phyloP scores from a whole-genome alignment of 2,888 invertebrate genomes.

The Amphipoea oculea region DNA sequence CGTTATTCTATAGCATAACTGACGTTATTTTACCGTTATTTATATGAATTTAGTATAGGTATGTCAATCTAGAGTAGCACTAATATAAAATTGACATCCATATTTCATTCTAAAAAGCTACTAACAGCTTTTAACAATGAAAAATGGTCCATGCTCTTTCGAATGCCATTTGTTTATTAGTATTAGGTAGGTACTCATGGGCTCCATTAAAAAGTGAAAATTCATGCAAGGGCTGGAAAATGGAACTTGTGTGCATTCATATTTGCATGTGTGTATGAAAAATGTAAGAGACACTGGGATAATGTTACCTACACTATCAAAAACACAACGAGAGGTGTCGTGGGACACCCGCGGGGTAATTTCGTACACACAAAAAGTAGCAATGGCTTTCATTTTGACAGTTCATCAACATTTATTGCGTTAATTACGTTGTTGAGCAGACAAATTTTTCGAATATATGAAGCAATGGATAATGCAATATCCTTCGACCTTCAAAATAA shows the following conservation, averaged over 20 bases:
- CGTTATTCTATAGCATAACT: no score
- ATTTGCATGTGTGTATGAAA: background rate
- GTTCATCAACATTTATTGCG: background rate
- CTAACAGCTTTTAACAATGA: background rate
- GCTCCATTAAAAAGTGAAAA: background rate
- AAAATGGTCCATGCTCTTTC: conserved; percentile 7
- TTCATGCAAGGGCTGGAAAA: background rate
- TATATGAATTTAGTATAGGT: no score
- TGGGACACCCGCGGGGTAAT: background rate
- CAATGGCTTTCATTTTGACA: no score
- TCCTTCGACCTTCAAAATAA: background rate
- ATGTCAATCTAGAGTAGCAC: conserved; percentile 4
- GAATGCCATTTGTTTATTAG: background rate
- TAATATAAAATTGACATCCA: background rate
- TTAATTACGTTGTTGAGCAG: background rate
- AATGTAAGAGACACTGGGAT: background rate
- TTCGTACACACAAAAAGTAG: no score
- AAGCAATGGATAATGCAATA: background rate
- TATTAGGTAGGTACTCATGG: background rate
- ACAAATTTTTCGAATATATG: background rate
- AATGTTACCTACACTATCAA: background rate
- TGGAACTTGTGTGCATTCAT: background rate
- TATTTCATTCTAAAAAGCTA: no score
- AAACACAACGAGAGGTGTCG: background rate
- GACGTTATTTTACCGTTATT: no score